A percentile compares a stretch with the other conserved stretches of the same genome.
Conservation (phyloP, 2,888 invertebrate species). For the Aleiodes alternator region DNA sequence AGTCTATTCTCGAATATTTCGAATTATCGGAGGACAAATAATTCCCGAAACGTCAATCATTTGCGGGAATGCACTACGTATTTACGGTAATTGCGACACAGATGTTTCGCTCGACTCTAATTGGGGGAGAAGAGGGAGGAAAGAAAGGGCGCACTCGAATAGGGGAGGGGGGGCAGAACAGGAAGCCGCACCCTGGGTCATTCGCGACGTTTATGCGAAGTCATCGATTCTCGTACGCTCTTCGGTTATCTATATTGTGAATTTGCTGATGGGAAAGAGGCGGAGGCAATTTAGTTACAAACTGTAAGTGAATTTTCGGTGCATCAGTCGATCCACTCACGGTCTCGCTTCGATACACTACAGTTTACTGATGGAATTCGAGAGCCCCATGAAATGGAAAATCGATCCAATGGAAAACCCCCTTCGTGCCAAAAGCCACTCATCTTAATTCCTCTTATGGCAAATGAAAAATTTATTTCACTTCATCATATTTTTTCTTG, state of each 20-base stretch:
- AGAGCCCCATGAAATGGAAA: slow-evolving; percentile 18
- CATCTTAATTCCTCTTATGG: background rate
- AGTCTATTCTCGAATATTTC: too few species aligned
- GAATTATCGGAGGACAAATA: slow-evolving; percentile 4
- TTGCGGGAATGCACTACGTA: slow-evolving; percentile 34
- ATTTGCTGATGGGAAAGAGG: slow-evolving; percentile 59
- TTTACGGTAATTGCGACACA: slow-evolving; percentile 68
- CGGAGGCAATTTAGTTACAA: slow-evolving; percentile 70
- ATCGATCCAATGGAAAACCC: slow-evolving; percentile 25
- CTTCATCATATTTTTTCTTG: background rate
- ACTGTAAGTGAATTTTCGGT: slow-evolving; percentile 70
- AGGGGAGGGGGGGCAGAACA: slow-evolving; percentile 1
- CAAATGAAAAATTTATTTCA: background rate
- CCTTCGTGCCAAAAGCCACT: slow-evolving; percentile 16
- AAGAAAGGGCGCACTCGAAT: background rate
- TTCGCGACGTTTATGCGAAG: slow-evolving; percentile 54
- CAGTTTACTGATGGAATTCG: slow-evolving; percentile 5
- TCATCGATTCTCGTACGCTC: slow-evolving; percentile 43
- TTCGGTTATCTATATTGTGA: slow-evolving; percentile 41
- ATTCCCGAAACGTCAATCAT: slow-evolving; percentile 56
- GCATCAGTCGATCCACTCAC: slow-evolving; percentile 31
- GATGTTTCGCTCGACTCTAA: slow-evolving; percentile 60
- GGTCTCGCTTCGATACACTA: background rate
- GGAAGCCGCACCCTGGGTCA: slow-evolving; percentile 54
- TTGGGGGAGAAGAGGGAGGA: slow-evolving; percentile 49